Base-by-base conservation (phyloP, 1,140 invertebrate genomes). In the Pemphigus obesinymphae region DNA sequence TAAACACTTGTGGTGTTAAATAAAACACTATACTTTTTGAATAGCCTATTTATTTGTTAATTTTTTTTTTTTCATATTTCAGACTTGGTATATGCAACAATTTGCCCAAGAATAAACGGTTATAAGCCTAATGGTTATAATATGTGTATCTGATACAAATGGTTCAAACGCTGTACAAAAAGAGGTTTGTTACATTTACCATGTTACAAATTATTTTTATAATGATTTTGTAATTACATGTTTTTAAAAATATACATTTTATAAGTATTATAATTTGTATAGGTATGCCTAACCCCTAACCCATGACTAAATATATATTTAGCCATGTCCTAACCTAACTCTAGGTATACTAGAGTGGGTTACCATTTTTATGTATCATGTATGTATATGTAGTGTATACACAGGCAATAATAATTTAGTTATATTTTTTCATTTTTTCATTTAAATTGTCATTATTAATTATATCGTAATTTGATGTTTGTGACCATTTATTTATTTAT, bases 81-180 rank as follows among this genome's bases (percentile, higher is more conserved):
- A 80, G 53, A 40, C 76, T 58, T 80, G 76, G 53, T 80, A 61
- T 80, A 80, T 80, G 75, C 37, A 63, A 63, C 76, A 63, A 80
- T 80, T 80, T 80, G 55, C 76, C 55, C 63, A 80, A 80, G 76
- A 80, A 80, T 80, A 80, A 78, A 80, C 76, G 13, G 76, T 80
- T 61, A 17, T 80, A 61, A 80, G 55, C 55, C 76, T 63, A 40
- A 80, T 80, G 76, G 55, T 80, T 58, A 80, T 58, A 76, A 34
- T 61, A 80, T 80, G 76, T 80, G 76, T 58, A 80, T 80, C 55
- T 80, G 17, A 80, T 63, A 80, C 58, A 80, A 80, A 80, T 80
- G 76, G 23, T 80, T 80, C 76, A 80, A 80, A 45, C 17, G 40
- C 37, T 63, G 23, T 80, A 61, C 76, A 63, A 80, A 63, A 80